These are phyloP conservation scores for Manduca sexta DNA, from an alignment of 1,140 invertebrate species.

Conservation along the genomic window DNA sequence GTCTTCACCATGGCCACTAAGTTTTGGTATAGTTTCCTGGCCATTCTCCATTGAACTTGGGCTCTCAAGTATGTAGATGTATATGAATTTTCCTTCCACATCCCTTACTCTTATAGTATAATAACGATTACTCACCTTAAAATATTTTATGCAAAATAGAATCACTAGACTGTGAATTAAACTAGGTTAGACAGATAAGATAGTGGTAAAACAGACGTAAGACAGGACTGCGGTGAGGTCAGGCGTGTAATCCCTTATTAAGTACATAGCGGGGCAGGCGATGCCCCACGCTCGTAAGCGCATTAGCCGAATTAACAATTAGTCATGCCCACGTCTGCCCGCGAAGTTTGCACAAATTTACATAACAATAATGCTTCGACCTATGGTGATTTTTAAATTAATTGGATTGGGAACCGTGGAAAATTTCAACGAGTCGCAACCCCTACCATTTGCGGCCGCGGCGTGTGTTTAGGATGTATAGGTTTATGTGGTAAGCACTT, in stretches of 20 bases:
- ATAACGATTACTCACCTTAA: too few relatives aligned
- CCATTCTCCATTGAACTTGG: too few relatives aligned
- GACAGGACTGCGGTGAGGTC: slow-evolving; percentile 28
- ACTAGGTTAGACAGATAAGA: background rate
- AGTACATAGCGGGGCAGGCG: slow-evolving; percentile 28
- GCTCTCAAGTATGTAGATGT: too few relatives aligned
- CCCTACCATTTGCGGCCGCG: slow-evolving; percentile 14
- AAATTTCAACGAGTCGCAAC: slow-evolving; percentile 39
- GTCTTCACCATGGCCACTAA: too few relatives aligned
- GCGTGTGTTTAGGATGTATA: too few relatives aligned
- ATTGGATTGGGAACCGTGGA: slow-evolving; percentile 62
- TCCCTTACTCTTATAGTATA: too few relatives aligned
- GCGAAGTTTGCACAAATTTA: slow-evolving; percentile 68
- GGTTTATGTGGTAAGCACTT: too few relatives aligned
- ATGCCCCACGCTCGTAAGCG: slow-evolving; percentile 62
- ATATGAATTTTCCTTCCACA: too few relatives aligned
- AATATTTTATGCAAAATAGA: too few relatives aligned
- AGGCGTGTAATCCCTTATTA: slow-evolving; percentile 54
- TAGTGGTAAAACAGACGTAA: background rate
- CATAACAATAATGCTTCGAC: slow-evolving; percentile 60
- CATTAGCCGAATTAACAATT: slow-evolving; percentile 72
- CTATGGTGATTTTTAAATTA: slow-evolving; percentile 68
- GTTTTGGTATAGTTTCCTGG: too few relatives aligned
- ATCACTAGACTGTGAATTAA: background rate
- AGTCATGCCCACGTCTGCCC: slow-evolving; percentile 65